A percentile compares a stretch with the other conserved stretches of the same genome.
Conservation (phyloP, 2,888 invertebrate genomes). For the Machimus atricapillus region DNA sequence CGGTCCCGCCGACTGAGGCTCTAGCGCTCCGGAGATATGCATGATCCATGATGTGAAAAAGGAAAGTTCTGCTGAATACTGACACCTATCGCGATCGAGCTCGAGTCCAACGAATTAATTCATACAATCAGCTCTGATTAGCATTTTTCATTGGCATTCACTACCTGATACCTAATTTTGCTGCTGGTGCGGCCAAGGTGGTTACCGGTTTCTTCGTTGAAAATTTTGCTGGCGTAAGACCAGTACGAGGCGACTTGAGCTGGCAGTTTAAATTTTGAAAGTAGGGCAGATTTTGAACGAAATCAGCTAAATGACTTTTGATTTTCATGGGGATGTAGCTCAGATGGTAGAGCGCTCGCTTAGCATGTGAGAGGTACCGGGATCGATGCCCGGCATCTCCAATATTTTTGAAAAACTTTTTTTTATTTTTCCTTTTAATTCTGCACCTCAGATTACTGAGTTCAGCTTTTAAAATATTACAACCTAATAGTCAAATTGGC, state of each 20-base stretch:
- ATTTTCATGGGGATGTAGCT: constrained; percentile 60
- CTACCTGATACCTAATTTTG: not conserved
- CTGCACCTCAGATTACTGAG: too few relatives aligned
- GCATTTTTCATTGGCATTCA: not conserved
- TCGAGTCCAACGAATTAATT: not conserved
- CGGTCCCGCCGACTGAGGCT: not conserved
- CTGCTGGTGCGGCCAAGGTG: not conserved
- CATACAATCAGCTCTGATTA: not conserved
- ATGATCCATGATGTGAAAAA: not conserved
- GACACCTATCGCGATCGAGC: not conserved
- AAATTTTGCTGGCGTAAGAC: not conserved
- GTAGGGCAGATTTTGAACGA: not conserved
- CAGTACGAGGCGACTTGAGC: not conserved
- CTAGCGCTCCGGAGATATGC: not conserved
- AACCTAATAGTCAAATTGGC: too few relatives aligned
- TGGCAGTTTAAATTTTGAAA: not conserved
- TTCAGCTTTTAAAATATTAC: too few relatives aligned
- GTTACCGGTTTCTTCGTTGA: not conserved
- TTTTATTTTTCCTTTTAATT: not conserved
- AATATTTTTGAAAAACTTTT: constrained; percentile 42
- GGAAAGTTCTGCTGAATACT: not conserved
- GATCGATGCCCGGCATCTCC: constrained; percentile 62
- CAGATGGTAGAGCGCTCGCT: constrained; percentile 63
- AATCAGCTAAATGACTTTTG: not conserved
- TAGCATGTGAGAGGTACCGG: constrained; percentile 59